These are phyloP conservation scores for Drosophila miranda DNA, from an alignment of 1,140 invertebrate genomes.

Conservation along the genomic window DNA sequence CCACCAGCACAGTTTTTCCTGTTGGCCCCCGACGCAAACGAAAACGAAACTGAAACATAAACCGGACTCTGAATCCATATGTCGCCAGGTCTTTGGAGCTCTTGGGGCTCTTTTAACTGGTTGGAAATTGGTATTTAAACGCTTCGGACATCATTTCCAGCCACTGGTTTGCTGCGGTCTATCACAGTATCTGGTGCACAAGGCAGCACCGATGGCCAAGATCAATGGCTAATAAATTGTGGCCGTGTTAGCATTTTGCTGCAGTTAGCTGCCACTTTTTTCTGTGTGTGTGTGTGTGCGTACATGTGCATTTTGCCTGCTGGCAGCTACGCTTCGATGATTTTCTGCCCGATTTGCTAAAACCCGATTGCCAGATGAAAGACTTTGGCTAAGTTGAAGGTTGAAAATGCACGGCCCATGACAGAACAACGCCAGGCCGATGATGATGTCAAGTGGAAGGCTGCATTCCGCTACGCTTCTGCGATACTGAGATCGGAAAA, in stretches of 20 bases:
- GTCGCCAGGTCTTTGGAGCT: conserved; percentile 2
- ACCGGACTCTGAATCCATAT: conserved; percentile 30
- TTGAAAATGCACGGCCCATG: conserved; percentile 23
- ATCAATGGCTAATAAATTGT: conserved; percentile 71
- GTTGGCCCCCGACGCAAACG: conserved; percentile 3
- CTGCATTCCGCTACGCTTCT: too few relatives aligned
- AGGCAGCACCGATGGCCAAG: conserved; percentile 55
- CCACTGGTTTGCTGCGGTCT: conserved; percentile 12
- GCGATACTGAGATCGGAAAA: too few relatives aligned
- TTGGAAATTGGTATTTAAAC: conserved; percentile 55
- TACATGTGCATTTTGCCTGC: conserved; percentile 19
- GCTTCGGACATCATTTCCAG: conserved; percentile 31
- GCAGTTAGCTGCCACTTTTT: not conserved
- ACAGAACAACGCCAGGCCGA: too few relatives aligned
- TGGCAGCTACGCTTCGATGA: conserved; percentile 43
- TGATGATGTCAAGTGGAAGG: too few relatives aligned
- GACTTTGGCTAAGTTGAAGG: conserved; percentile 37
- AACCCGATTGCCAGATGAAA: conserved; percentile 46
- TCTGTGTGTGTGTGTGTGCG: conserved; percentile 5
- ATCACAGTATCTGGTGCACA: conserved; percentile 28
- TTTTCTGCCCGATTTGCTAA: conserved; percentile 14
- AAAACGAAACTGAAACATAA: conserved; percentile 7
- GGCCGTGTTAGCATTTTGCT: conserved; percentile 36
- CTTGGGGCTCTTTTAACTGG: conserved; percentile 13
- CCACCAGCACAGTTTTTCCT: conserved; percentile 32